Conservation (phyloP, 2,888 invertebrate species). For the Tipula confusa region DNA sequence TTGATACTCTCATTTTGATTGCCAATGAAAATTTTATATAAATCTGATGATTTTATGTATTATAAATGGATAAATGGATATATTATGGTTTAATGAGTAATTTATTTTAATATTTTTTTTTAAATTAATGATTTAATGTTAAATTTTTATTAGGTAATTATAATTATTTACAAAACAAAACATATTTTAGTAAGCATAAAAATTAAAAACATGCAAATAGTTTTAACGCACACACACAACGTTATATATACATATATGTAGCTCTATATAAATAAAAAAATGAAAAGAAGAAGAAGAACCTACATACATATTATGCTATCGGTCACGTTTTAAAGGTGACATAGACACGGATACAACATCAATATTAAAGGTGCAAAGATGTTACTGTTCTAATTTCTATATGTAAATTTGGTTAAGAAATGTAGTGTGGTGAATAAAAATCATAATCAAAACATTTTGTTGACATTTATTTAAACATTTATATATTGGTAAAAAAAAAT, state of each 20-base stretch:
- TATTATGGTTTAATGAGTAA: too few species aligned
- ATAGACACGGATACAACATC: background rate
- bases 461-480: background rate
- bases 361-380: background rate
- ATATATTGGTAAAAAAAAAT: background rate
- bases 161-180: background rate
- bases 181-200: background rate
- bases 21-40: too few species aligned
- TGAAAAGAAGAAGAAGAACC: too few species aligned
- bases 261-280: background rate
- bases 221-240: background rate
- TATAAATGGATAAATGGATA: too few species aligned
- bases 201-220: background rate
- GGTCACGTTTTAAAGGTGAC: too few species aligned
- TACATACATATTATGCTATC: too few species aligned
- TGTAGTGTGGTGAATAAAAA: slow-evolving; percentile 6
- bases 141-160: background rate
- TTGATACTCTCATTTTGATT: too few species aligned
- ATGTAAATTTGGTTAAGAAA: background rate
- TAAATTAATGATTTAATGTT: background rate
- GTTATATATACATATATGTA: background rate
- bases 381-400: background rate
- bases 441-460: background rate
- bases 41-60: too few species aligned
- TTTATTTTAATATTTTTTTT: too few species aligned